Evolutionary conservation across 1,140 invertebrate species (phyloP).

Genomic region (Anastrepha obliqua): DNA sequence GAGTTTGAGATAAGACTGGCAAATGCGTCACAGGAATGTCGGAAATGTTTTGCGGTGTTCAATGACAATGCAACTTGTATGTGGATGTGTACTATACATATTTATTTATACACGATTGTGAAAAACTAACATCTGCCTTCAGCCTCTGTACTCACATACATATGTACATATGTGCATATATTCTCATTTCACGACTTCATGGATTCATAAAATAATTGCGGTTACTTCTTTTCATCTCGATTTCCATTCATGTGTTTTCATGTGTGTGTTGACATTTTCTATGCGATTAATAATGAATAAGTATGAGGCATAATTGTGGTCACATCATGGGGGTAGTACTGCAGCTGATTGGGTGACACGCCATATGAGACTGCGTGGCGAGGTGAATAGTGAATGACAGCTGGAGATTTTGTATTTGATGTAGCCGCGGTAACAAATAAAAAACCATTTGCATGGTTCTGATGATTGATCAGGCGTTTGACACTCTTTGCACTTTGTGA

Average conservation of each 20-base stretch:
- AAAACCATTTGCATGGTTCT: no score
- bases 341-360: no score
- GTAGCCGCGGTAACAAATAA: no score
- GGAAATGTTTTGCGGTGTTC: conserved; percentile 22
- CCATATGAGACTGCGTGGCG: no score
- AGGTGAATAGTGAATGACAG: no score
- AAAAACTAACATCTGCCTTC: no score
- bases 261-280: background rate
- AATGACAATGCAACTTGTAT: conserved; percentile 1
- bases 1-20: conserved; percentile 24
- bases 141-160: no score
- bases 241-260: background rate
- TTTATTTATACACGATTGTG: background rate
- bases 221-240: conserved; percentile 11
- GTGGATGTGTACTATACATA: background rate
- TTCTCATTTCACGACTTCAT: background rate
- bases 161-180: background rate
- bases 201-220: background rate
- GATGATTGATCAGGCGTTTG: no score
- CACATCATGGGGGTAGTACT: background rate
- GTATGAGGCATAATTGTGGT: background rate
- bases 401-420: no score
- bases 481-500: no score
- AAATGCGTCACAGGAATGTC: conserved; percentile 26
- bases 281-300: background rate